A percentile compares a stretch with the other conserved stretches of the same genome.
Conservation (phyloP, 2,888 invertebrate species). For the Caenorhabditis wallacei region DNA sequence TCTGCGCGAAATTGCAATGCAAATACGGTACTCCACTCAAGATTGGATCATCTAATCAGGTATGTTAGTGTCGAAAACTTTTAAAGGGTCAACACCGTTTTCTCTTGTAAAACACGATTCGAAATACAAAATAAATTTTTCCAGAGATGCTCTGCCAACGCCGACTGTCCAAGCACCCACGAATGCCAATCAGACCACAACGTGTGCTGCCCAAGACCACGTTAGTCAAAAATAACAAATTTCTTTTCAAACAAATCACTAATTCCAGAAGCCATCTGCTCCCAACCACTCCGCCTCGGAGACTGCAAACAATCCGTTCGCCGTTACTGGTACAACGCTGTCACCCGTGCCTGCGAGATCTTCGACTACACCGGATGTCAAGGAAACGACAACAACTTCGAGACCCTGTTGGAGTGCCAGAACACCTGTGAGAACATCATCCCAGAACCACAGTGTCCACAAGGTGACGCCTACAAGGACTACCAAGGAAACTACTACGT, state of each 20-base stretch:
- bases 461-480: conserved; percentile 83
- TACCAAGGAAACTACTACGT: conserved; percentile 82
- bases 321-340: conserved; percentile 82
- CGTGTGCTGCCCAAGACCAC: conserved; percentile 82
- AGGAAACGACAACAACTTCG: conserved; percentile 83
- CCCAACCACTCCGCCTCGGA: conserved; percentile 82
- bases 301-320: conserved; percentile 82
- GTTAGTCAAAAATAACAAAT: conserved; percentile 42
- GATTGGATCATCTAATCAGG: conserved; percentile 80
- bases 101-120: too few relatives aligned
- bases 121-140: conserved; percentile 7
- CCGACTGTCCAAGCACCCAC: conserved; percentile 82
- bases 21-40: conserved; percentile 79
- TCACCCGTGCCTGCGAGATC: conserved; percentile 81
- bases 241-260: background rate
- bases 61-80: background rate
- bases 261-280: conserved; percentile 82
- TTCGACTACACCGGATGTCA: conserved; percentile 81
- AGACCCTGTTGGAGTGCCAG: conserved; percentile 82
- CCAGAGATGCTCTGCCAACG: conserved; percentile 80
- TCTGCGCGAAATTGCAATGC: conserved; percentile 82
- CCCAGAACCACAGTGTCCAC: conserved; percentile 83
- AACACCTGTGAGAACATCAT: conserved; percentile 82
- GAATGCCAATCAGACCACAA: conserved; percentile 82
- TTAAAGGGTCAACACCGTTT: too few relatives aligned